phyloP scores from a whole-genome alignment of 2,888 invertebrate species.

The Hipparchia semele region DNA sequence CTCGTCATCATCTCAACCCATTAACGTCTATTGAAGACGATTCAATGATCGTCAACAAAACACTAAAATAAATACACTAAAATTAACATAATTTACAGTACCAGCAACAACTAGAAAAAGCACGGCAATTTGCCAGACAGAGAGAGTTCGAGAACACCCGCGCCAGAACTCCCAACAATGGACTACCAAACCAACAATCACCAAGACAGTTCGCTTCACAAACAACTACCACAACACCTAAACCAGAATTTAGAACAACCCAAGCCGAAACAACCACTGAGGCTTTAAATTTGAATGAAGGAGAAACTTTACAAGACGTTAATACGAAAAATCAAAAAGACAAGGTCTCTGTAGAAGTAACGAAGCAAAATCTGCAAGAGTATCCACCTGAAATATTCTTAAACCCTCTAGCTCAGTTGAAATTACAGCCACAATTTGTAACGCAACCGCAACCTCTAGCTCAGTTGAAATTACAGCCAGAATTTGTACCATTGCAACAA shows the following conservation, averaged over 20 bases:
- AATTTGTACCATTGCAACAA: constrained; percentile 61
- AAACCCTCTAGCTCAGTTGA: constrained; percentile 65
- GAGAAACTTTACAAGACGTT: constrained; percentile 55
- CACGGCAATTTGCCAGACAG: constrained; percentile 66
- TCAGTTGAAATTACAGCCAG: constrained; percentile 66
- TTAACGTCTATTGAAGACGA: background rate
- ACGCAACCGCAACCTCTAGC: constrained; percentile 51
- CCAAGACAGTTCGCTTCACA: constrained; percentile 62
- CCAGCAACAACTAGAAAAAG: constrained; percentile 66
- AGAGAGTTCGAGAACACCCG: constrained; percentile 55
- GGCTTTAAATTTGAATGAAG: constrained; percentile 56
- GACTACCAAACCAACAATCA: constrained; percentile 52
- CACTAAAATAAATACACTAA: background rate
- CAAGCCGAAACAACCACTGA: constrained; percentile 58
- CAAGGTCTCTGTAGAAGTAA: constrained; percentile 67
- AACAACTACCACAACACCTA: constrained; percentile 54
- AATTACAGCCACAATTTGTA: constrained; percentile 61
- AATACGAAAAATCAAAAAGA: constrained; percentile 49
- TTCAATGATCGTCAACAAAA: background rate
- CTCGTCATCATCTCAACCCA: too few species aligned
- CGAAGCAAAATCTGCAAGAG: constrained; percentile 71
- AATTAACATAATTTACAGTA: constrained; percentile 50
- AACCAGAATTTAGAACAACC: constrained; percentile 47
- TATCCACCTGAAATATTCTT: constrained; percentile 71
- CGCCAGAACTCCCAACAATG: constrained; percentile 47